A percentile compares a stretch with the other conserved stretches of the same genome.
phyloP scores from a whole-genome alignment of 2,888 invertebrate species.

The Xestoiulus laeticollis region DNA sequence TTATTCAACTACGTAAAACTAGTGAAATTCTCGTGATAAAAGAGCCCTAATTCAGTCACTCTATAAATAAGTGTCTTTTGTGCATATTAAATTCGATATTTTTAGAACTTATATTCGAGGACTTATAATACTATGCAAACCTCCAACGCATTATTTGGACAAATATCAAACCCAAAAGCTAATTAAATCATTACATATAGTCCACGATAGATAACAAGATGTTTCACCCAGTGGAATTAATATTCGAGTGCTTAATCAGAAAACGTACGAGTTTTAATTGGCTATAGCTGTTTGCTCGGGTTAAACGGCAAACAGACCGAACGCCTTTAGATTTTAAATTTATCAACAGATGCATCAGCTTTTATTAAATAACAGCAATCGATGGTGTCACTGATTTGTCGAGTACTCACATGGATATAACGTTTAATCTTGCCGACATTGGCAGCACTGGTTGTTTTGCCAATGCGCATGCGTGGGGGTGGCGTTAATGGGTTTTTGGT shows the following conservation, averaged over 20 bases:
- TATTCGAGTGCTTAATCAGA: constrained; percentile 8
- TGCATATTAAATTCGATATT: not conserved
- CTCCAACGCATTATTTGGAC: not conserved
- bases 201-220: not conserved
- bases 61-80: too few species aligned
- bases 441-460: too few species aligned
- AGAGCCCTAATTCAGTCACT: too few species aligned
- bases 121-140: not conserved
- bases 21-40: too few species aligned
- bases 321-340: not conserved
- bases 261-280: not conserved
- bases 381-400: not conserved
- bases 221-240: constrained; percentile 34
- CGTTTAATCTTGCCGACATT: too few species aligned
- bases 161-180: not conserved
- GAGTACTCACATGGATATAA: not conserved
- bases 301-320: not conserved
- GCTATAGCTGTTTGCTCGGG: not conserved
- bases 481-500: too few species aligned
- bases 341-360: not conserved
- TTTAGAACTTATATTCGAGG: not conserved
- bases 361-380: not conserved
- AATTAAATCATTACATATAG: constrained; percentile 13
- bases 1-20: too few species aligned
- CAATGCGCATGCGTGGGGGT: too few species aligned